A percentile compares a stretch with the other conserved stretches of the same genome.
Evolutionary conservation across 2,888 invertebrate genomes (phyloP).

Genomic region (Podotricha telesiphe): DNA sequence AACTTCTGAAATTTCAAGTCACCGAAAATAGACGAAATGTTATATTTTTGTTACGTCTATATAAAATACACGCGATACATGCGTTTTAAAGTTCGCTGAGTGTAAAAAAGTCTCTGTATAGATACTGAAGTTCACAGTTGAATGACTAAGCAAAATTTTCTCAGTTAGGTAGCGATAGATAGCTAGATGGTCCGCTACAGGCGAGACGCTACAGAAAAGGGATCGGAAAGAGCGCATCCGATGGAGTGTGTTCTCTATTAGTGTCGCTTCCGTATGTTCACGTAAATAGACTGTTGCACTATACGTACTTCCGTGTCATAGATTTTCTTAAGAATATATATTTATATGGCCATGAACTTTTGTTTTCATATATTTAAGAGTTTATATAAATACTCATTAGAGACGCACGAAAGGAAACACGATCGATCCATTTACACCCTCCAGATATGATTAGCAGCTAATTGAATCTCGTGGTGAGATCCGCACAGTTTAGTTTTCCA

Average conservation of each 20-base stretch:
- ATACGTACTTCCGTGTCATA: constrained; percentile 31
- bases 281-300: constrained; percentile 48
- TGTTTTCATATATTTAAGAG: neutral
- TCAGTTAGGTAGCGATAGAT: constrained; percentile 56
- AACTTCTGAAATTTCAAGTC: constrained; percentile 20
- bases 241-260: constrained; percentile 66
- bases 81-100: constrained; percentile 8
- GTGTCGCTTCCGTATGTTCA: constrained; percentile 60
- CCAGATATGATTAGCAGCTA: constrained; percentile 83
- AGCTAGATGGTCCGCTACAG: constrained; percentile 60
- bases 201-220: constrained; percentile 59
- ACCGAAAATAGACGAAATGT: neutral
- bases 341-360: constrained; percentile 3
- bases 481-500: constrained; percentile 82
- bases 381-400: constrained; percentile 40
- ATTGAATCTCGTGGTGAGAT: constrained; percentile 82
- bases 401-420: constrained; percentile 63
- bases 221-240: constrained; percentile 61
- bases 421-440: constrained; percentile 80
- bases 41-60: neutral
- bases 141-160: constrained; percentile 64
- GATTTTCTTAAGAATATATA: constrained; percentile 5
- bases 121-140: constrained; percentile 58
- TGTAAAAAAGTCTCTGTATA: constrained; percentile 49
- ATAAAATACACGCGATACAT: neutral